These are phyloP conservation scores for Axis porcinus DNA, from an alignment of 2,113 vertebrate genomes.

Conservation along the genomic window DNA sequence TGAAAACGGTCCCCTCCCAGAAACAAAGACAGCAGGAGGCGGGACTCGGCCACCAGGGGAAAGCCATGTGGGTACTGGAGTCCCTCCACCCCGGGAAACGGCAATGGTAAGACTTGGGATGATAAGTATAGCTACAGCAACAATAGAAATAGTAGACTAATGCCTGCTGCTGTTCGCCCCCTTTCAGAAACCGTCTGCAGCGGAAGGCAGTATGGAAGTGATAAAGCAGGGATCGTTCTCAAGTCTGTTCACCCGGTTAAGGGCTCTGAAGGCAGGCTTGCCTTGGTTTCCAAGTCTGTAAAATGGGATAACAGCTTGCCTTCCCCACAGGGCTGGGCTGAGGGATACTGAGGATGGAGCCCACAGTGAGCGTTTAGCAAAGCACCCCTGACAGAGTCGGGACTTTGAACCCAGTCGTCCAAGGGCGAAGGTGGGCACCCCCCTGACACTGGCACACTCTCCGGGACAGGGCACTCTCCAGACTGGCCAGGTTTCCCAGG, in stretches of 20 bases:
- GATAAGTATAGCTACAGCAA: neutral
- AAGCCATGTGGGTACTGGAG: neutral
- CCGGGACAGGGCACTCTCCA: neutral
- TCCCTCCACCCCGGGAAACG: accelerated
- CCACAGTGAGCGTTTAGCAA: accelerated
- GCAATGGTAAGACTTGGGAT: accelerated
- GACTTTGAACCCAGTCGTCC: accelerated
- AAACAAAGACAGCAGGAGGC: accelerated
- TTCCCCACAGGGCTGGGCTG: accelerated
- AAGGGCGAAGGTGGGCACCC: accelerated
- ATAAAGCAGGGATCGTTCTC: accelerated
- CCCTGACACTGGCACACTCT: too few relatives aligned
- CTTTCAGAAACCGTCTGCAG: neutral
- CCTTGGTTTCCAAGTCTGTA: neutral
- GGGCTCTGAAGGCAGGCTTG: neutral
- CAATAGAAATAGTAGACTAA: neutral
- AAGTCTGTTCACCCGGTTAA: accelerated
- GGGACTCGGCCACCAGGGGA: accelerated
- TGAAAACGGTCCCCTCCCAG: accelerated
- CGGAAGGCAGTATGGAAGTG: accelerated
- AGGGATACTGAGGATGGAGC: accelerated
- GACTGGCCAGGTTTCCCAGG: neutral
- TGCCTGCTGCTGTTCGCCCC: accelerated
- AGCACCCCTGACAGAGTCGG: accelerated
- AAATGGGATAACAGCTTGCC: neutral